Conservation (phyloP, 2,888 invertebrate species). For the Deilephila porcellus region DNA sequence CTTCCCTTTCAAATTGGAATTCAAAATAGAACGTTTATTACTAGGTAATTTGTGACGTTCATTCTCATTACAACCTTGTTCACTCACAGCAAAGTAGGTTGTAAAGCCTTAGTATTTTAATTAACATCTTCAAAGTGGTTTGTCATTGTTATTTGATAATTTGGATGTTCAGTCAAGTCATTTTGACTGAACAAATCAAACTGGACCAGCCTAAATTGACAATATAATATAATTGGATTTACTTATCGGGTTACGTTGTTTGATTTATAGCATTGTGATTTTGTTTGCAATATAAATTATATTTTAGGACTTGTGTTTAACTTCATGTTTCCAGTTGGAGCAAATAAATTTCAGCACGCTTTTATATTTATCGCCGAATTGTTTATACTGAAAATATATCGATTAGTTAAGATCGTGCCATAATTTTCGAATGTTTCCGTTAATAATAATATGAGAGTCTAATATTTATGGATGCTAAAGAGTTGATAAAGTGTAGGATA, state of each 20-base stretch:
- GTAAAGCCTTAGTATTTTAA: neutral
- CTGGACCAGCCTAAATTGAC: neutral
- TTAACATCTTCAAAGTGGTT: conserved; percentile 37
- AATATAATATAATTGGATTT: neutral
- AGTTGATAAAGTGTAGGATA: too few relatives aligned
- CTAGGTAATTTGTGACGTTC: neutral
- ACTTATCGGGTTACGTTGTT: neutral
- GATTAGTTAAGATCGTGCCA: too few relatives aligned
- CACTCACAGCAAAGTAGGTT: neutral
- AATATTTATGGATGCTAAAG: too few relatives aligned
- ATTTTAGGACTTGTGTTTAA: neutral
- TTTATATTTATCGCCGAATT: too few relatives aligned
- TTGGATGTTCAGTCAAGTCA: neutral
- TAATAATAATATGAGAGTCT: too few relatives aligned
- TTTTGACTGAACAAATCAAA: neutral
- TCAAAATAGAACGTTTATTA: neutral
- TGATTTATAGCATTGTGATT: neutral
- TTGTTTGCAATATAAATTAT: neutral
- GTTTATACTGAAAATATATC: too few relatives aligned
- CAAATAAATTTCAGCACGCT: too few relatives aligned
- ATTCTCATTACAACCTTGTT: neutral
- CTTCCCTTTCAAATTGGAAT: neutral
- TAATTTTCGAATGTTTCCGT: too few relatives aligned
- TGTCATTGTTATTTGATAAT: conserved; percentile 30
- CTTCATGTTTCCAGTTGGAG: too few relatives aligned